A percentile compares a stretch with the other conserved stretches of the same genome.
phyloP scores from a whole-genome alignment of 1,140 invertebrate genomes.

The Maconellicoccus hirsutus region DNA sequence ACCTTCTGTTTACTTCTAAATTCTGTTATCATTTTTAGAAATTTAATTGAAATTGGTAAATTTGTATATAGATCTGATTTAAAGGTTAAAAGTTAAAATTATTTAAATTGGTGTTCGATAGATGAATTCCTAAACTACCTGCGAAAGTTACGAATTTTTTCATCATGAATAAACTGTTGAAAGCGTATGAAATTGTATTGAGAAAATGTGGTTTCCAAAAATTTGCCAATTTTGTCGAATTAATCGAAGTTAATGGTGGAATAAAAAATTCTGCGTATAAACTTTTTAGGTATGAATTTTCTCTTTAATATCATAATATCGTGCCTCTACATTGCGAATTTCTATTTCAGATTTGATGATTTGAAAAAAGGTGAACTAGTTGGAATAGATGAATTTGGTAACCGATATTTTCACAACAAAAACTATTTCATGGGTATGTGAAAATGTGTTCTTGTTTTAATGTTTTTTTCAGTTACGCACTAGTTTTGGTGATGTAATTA shows the following conservation, averaged over 20 bases:
- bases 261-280: slow-evolving; percentile 51
- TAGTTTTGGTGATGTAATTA: slow-evolving; percentile 23
- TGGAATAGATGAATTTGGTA: slow-evolving; percentile 92
- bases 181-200: background rate
- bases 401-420: slow-evolving; percentile 92
- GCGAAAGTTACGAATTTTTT: background rate
- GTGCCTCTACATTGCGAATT: slow-evolving; percentile 25
- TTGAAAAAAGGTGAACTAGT: slow-evolving; percentile 72
- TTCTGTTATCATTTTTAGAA: too few species aligned
- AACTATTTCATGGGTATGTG: slow-evolving; percentile 67
- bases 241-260: slow-evolving; percentile 69
- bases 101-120: too few species aligned
- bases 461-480: background rate
- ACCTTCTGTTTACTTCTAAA: too few species aligned
- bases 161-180: background rate
- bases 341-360: slow-evolving; percentile 61
- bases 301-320: slow-evolving; percentile 33
- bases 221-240: slow-evolving; percentile 47
- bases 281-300: slow-evolving; percentile 54
- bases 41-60: too few species aligned
- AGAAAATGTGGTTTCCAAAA: slow-evolving; percentile 47
- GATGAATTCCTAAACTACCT: too few species aligned
- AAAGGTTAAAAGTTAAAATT: background rate
- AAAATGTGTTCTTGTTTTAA: too few species aligned
- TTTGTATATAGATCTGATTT: too few species aligned